A percentile compares a stretch with the other conserved stretches of the same genome.
These are phyloP conservation scores for Papilio protenor DNA, from an alignment of 2,888 invertebrate species.

Conservation along the genomic window DNA sequence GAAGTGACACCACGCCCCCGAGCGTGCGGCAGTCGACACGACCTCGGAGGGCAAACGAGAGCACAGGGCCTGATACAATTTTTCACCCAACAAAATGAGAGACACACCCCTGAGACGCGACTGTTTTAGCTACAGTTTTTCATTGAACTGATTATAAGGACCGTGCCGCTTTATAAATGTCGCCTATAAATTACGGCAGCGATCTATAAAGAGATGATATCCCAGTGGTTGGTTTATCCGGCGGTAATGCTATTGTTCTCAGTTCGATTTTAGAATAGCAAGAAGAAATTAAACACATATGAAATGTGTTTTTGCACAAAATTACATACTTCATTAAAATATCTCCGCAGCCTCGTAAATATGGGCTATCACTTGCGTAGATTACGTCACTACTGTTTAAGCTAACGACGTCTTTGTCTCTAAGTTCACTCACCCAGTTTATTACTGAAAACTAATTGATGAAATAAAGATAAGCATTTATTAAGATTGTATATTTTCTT, in stretches of 20 bases:
- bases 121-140: constrained; percentile 50
- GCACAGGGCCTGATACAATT: constrained; percentile 62
- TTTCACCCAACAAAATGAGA: constrained; percentile 79
- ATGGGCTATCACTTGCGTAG: constrained; percentile 7
- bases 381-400: not conserved
- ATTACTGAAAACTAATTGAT: no score
- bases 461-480: no score
- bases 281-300: not conserved
- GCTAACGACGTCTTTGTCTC: not conserved
- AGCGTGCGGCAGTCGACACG: constrained; percentile 58
- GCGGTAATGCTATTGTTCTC: not conserved
- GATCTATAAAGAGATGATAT: not conserved
- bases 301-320: not conserved
- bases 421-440: not conserved
- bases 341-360: not conserved
- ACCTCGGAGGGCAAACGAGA: constrained; percentile 57
- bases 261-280: not conserved
- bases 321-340: constrained; percentile 7
- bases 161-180: constrained; percentile 25
- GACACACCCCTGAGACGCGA: constrained; percentile 73
- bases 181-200: constrained; percentile 25
- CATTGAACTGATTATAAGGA: constrained; percentile 42
- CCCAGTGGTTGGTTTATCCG: not conserved
- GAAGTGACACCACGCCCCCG: constrained; percentile 77
- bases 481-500: no score